A percentile compares a stretch with the other conserved stretches of the same genome.
These are phyloP conservation scores for Onthophagus taurus DNA, from an alignment of 1,140 invertebrate species.

Conservation along the genomic window DNA sequence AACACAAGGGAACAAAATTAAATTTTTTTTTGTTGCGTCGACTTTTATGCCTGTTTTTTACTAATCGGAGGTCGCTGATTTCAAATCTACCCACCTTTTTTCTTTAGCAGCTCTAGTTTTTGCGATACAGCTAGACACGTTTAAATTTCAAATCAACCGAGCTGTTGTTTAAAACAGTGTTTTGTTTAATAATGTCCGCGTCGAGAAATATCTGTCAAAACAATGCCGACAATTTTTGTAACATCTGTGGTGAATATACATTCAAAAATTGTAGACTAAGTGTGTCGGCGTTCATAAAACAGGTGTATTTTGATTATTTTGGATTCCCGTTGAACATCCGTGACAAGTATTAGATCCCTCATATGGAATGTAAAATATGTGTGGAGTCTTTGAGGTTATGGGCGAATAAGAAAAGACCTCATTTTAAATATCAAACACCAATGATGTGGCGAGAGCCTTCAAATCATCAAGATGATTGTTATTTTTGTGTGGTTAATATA, in stretches of 20 bases:
- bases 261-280: conserved; percentile 2
- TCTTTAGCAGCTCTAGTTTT: too few relatives aligned
- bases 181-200: too few relatives aligned
- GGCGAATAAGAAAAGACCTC: too few relatives aligned
- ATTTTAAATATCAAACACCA: too few relatives aligned
- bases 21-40: too few relatives aligned
- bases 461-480: conserved; percentile 9
- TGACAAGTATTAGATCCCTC: conserved; percentile 1
- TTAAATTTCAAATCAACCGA: too few relatives aligned
- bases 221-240: conserved; percentile 1
- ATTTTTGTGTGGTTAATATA: conserved; percentile 9
- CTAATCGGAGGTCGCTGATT: too few relatives aligned
- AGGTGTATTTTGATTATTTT: conserved; percentile 5
- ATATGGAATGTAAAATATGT: conserved; percentile 6
- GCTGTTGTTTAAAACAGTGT: too few relatives aligned
- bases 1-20: too few relatives aligned
- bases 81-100: too few relatives aligned
- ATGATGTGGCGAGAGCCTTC: conserved; percentile 3
- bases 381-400: conserved; percentile 6
- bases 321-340: background rate
- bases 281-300: background rate
- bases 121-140: too few relatives aligned
- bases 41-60: too few relatives aligned
- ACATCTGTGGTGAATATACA: conserved; percentile 7
- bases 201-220: conserved; percentile 2